phyloP scores from a whole-genome alignment of 2,888 invertebrate genomes.

The Sacculina carcini region DNA sequence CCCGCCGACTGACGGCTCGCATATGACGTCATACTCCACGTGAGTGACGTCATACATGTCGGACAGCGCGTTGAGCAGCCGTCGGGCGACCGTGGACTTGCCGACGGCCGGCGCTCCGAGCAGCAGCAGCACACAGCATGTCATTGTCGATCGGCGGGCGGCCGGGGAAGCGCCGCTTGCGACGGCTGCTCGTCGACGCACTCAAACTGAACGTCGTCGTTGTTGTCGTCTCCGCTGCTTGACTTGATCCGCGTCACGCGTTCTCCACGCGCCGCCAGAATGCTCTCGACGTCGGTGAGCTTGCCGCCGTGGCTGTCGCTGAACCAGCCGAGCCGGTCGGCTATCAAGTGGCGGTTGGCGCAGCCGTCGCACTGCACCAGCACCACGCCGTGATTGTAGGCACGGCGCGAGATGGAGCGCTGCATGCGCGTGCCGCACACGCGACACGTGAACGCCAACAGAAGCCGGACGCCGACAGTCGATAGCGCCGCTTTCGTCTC shows the following conservation, averaged over 20 bases:
- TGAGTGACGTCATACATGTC: not conserved
- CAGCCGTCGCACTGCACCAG: slow-evolving; percentile 73
- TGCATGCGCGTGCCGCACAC: slow-evolving; percentile 48
- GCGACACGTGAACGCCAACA: slow-evolving; percentile 63
- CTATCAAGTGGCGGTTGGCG: slow-evolving; percentile 69
- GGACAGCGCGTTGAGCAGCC: not conserved
- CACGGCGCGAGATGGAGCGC: slow-evolving; percentile 54
- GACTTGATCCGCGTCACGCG: slow-evolving; percentile 26
- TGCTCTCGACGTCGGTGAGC: slow-evolving; percentile 76
- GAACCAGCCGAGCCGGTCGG: slow-evolving; percentile 91
- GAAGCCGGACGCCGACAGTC: slow-evolving; percentile 30
- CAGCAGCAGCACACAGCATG: slow-evolving; percentile 14
- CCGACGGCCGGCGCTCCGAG: slow-evolving; percentile 18
- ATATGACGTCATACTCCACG: not conserved
- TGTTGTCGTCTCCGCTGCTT: not conserved
- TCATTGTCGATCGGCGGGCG: not conserved
- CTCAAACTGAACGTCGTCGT: no score
- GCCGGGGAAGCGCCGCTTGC: no score
- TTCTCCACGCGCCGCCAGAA: slow-evolving; percentile 66
- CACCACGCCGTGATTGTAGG: slow-evolving; percentile 68
- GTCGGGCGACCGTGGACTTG: slow-evolving; percentile 15
- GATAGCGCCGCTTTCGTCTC: slow-evolving; percentile 19
- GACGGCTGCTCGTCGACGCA: no score
- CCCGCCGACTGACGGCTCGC: not conserved
- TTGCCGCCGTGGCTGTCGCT: slow-evolving; percentile 46